Evolutionary conservation across 2,888 invertebrate genomes (phyloP), one percentile per base, ranked within the genome.

Genomic region (Dilophus febrilis): DNA sequence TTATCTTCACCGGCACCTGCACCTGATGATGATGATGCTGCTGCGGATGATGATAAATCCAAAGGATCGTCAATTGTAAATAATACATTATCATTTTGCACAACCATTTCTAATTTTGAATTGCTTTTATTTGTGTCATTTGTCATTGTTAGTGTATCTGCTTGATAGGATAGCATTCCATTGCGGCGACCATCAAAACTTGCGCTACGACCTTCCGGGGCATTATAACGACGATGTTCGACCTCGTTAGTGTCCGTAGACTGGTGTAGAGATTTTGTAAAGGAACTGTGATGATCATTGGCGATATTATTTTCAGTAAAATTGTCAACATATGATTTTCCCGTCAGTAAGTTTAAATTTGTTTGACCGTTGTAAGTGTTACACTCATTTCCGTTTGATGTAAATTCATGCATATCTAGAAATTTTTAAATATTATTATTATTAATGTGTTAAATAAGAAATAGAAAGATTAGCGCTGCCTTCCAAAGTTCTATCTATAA

Each of bases 121-220:
- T 61, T 62, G 45, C 58, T 58, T 11, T 61, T 43, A 37, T 58
- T 60, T 5, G 26, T 29, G 28, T 29, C 28, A 26, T 33, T 19
- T 6, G 35, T 36, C 22, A n/a, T 32, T 19, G 31, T 32, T 34
- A 26, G 26, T 19, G 40, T 37, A 16, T 35, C 35, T 11, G 26
- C 26, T 5, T 16, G 17, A 32, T 16, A 17, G 32, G 19, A 16
- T 18, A 8, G 28, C 13, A 64, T 64, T 18, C 64, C 63, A 45
- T 63, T 62, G n/a, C 63, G 53, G 2, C 63, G 49, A 0, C 64
- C 63, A 50, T 63, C 63, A 17, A 57, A 52, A 14, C 50, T 52
- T 2, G 56, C 55, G 30, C 54, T 53, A 34, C 62, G 53, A 44
- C 61, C 58, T 31, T 59, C 58, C 7, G 52, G 53, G 6, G 57